Conservation (phyloP, 2,113 vertebrate species). For the Neolamprologus sp. region DNA sequence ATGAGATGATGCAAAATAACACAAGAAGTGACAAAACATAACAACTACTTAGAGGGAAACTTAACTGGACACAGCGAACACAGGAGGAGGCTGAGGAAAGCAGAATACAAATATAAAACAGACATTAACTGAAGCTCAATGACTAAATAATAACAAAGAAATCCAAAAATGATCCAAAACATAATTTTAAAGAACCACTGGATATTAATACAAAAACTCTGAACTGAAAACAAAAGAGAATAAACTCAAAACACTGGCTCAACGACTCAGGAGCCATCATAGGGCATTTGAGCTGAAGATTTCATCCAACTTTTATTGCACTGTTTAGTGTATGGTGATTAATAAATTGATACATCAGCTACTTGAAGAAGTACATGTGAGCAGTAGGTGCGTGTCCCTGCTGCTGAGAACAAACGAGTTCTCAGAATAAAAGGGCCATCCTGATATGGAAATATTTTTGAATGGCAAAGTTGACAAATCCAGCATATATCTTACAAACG, state of each 20-base stretch:
- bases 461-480: background rate
- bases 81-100: background rate
- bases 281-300: background rate
- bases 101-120: background rate
- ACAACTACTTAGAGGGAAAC: background rate
- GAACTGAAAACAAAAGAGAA: background rate
- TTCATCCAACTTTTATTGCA: background rate
- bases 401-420: no score
- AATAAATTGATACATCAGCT: background rate
- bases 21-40: background rate
- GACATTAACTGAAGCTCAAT: background rate
- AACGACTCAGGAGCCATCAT: background rate
- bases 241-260: background rate
- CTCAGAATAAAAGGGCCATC: background rate
- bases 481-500: background rate
- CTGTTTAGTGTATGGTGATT: background rate
- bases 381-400: no score
- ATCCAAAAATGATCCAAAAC: background rate
- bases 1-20: background rate
- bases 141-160: background rate
- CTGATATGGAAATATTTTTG: constrained; percentile 6
- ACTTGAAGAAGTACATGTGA: no score
- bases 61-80: background rate
- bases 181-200: background rate
- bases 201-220: background rate